These are phyloP conservation scores for Equus przewalskii DNA, from an alignment of 2,113 vertebrate genomes.

Conservation along the genomic window DNA sequence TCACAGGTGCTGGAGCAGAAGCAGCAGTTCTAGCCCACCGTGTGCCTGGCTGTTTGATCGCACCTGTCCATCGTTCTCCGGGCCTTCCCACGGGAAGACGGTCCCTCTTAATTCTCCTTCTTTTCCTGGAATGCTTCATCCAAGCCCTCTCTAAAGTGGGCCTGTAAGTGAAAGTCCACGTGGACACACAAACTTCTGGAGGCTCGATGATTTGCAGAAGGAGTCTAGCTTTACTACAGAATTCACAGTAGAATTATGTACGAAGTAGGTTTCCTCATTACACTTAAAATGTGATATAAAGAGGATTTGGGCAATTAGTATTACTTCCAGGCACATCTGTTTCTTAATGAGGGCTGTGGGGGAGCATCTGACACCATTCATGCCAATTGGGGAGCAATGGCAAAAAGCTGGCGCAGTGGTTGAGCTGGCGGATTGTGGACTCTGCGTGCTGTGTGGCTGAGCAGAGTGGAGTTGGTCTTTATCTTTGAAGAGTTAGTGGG, in stretches of 20 bases:
- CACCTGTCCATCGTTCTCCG: no score
- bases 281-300: not conserved
- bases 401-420: no score
- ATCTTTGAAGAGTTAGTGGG: not conserved
- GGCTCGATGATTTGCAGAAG: not conserved
- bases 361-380: accelerated
- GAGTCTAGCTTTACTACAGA: not conserved
- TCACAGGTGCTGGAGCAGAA: no score
- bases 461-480: not conserved
- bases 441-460: not conserved
- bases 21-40: no score
- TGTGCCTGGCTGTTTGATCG: no score
- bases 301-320: not conserved
- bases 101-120: no score
- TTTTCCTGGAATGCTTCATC: no score
- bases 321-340: no score
- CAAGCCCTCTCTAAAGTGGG: not conserved
- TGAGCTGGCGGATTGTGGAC: not conserved
- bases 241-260: not conserved
- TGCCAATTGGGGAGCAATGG: not conserved
- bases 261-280: not conserved
- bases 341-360: not conserved
- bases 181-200: no score
- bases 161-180: not conserved
- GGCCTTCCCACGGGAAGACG: no score